Evolutionary conservation across 2,888 invertebrate species (phyloP).

Genomic region (Meiosimyza platycephala): DNA sequence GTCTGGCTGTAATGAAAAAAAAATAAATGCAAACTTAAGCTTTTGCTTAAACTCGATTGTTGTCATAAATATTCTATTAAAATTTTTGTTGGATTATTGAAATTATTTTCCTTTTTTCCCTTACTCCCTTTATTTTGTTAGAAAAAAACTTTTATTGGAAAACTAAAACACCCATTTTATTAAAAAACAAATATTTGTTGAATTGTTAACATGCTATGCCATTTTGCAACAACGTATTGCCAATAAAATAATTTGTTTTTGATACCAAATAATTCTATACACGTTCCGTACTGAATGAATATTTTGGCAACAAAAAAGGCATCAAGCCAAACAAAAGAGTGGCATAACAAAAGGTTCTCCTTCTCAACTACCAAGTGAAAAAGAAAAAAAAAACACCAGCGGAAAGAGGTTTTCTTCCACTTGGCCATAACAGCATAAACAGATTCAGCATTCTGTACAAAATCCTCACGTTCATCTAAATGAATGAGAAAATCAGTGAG

Average conservation of each 20-base stretch:
- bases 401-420: neutral
- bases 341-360: neutral
- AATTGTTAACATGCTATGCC: conserved; percentile 35
- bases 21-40: too few relatives aligned
- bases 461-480: conserved; percentile 26
- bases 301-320: conserved; percentile 15
- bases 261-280: conserved; percentile 43
- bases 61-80: too few relatives aligned
- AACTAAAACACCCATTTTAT: too few relatives aligned
- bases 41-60: too few relatives aligned
- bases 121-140: too few relatives aligned
- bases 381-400: neutral
- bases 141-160: too few relatives aligned
- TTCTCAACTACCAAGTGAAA: neutral
- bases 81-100: too few relatives aligned
- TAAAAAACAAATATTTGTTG: conserved; percentile 14
- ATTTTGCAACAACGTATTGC: conserved; percentile 43
- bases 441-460: conserved; percentile 14
- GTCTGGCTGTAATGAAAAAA: too few relatives aligned
- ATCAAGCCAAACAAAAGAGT: conserved; percentile 1
- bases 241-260: conserved; percentile 53
- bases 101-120: too few relatives aligned
- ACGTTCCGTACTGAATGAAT: conserved; percentile 36
- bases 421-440: neutral
- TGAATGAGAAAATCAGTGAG: conserved; percentile 9